phyloP scores from a whole-genome alignment of 1,140 invertebrate species.

The Zaprionus inermis region DNA sequence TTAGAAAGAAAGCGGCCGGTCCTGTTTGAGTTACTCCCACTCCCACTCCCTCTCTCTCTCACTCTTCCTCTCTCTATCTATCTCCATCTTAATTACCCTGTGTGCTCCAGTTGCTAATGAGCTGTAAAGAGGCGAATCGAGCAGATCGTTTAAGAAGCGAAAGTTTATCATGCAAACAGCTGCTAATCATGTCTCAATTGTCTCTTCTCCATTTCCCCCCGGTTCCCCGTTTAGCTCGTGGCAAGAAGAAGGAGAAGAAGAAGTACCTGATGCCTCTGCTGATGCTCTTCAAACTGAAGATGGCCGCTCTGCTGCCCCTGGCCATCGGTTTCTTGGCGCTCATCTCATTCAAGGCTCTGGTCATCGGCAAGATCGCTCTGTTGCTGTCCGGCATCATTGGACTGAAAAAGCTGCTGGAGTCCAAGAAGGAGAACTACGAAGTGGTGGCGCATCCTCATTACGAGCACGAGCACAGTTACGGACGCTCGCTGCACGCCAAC shows the following conservation, averaged over 20 bases:
- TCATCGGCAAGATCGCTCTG: conserved; percentile 92
- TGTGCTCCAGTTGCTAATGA: conserved; percentile 78
- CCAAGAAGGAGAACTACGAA: conserved; percentile 90
- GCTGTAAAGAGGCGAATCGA: conserved; percentile 43
- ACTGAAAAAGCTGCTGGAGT: conserved; percentile 90
- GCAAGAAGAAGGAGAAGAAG: conserved; percentile 89
- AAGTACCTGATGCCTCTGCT: conserved; percentile 91
- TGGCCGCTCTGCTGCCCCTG: conserved; percentile 90
- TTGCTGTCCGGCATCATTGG: conserved; percentile 90
- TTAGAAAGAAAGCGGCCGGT: conserved; percentile 81
- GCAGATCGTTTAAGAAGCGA: conserved; percentile 52
- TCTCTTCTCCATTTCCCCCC: conserved; percentile 1
- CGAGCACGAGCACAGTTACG: conserved; percentile 87
- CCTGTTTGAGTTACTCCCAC: conserved; percentile 50
- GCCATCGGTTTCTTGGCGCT: conserved; percentile 91
- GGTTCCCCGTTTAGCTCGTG: conserved; percentile 85
- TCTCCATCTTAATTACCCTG: conserved; percentile 59
- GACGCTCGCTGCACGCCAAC: conserved; percentile 84
- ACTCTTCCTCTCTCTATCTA: neutral
- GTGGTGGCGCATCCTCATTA: conserved; percentile 89
- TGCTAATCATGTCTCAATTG: conserved; percentile 26
- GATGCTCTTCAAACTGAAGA: conserved; percentile 91
- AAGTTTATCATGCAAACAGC: conserved; percentile 61
- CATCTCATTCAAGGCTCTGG: conserved; percentile 92
- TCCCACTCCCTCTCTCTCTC: neutral